Evolutionary conservation across 2,888 invertebrate genomes (phyloP), one percentile per base, ranked within the genome.

Genomic region (Apomyelois bistriatella): DNA sequence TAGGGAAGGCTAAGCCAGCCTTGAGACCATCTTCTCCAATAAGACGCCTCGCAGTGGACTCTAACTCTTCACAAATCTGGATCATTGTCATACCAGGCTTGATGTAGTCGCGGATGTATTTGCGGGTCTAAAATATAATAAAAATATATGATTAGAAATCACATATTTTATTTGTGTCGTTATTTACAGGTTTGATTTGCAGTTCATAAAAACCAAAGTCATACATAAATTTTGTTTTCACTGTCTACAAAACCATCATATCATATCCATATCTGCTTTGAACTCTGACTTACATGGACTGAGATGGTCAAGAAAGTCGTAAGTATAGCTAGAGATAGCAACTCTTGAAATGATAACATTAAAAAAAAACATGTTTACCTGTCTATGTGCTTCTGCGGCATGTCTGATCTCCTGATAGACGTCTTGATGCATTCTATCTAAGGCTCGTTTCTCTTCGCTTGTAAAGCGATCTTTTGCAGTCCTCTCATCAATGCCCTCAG

Each of bases 11-110:
- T 56, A 97, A 84, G 0, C 97, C 99, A 1, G 99, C 98, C 66
- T 98, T 95, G 6, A 99, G 90, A 0, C 98, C 99, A 73, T 98
- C 96, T 83, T 99, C 99, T 16, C 95, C 96, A 65, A 99, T 99
- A 57, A 99, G 87, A 68, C 94, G 94, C 28, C 99, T 93, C 3
- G 98, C 97, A 4, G 96, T 98, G 13, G 94, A 94, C 82, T 99
- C 99, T 53, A 99, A 89, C 73, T 98, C 97, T 79, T 99, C 98
- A 80, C 98, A 99, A 64, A 99, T 99, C 82, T 99, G 94, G 68
- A 99, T 98, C 99, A 99, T 99, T 0, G 96, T 97, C 98, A 99
- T 98, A 53, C 99, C 99, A 0, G 99, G 98, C 83, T 98, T 98
- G 41, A 99, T 97, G 93, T 95, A 98, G 53, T 95, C 94, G 75